Conservation (phyloP, 2,888 invertebrate genomes). For the Mythimna vitellina region DNA sequence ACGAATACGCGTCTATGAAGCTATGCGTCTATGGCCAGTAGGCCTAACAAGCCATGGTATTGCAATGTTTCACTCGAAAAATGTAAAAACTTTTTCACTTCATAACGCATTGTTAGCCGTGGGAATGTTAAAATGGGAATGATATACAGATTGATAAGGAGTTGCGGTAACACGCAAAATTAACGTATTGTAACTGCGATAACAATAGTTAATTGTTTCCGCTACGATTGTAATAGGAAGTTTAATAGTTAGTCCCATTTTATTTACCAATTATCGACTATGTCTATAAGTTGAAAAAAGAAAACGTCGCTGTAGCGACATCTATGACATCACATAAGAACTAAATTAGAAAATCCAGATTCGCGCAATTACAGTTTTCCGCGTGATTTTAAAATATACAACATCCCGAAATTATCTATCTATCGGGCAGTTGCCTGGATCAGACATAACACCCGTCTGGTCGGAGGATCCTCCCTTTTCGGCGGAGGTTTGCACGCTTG, state of each 20-base stretch:
- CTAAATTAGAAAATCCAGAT: no score
- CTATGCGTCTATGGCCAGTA: no score
- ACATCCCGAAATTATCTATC: no score
- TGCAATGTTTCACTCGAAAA: neutral
- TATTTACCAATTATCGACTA: neutral
- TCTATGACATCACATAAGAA: no score
- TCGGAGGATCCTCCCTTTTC: no score
- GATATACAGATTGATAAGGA: constrained; percentile 49
- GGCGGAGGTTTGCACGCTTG: no score
- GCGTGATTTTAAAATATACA: no score
- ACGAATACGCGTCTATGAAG: no score
- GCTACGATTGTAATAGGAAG: constrained; percentile 32
- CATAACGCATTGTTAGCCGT: constrained; percentile 38
- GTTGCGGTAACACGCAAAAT: constrained; percentile 55
- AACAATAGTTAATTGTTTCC: constrained; percentile 42
- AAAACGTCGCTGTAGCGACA: no score
- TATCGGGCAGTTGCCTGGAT: no score
- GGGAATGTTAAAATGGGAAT: constrained; percentile 43
- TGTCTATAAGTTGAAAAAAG: neutral
- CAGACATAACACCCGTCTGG: no score
- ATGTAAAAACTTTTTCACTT: neutral
- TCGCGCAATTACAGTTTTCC: no score
- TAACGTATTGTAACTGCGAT: constrained; percentile 25
- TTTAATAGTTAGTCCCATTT: neutral
- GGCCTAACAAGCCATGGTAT: neutral